Conservation (phyloP, 2,888 invertebrate species). For the Caenorhabditis sp. region DNA sequence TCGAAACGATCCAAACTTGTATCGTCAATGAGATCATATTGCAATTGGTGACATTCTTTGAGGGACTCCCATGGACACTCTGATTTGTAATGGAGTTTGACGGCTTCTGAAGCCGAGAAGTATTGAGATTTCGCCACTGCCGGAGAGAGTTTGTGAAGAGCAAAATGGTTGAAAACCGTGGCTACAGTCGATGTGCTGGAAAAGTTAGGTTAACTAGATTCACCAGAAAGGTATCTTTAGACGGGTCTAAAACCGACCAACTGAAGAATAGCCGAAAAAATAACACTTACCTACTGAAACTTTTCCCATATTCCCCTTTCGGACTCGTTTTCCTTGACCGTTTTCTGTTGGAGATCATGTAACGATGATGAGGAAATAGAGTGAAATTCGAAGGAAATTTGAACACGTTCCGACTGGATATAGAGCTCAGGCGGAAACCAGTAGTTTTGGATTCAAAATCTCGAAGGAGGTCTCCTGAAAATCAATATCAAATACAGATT, state of each 20-base stretch:
- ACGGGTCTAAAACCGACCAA: too few species aligned
- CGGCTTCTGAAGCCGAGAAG: conserved; percentile 86
- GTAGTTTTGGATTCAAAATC: conserved; percentile 21
- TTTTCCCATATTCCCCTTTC: conserved; percentile 88
- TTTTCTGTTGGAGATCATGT: conserved; percentile 82
- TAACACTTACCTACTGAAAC: conserved; percentile 86
- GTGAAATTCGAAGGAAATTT: conserved; percentile 86
- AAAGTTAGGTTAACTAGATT: too few species aligned
- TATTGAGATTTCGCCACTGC: conserved; percentile 69
- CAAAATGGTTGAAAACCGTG: conserved; percentile 90
- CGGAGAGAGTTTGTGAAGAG: conserved; percentile 86
- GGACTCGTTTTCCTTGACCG: conserved; percentile 87
- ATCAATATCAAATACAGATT: not conserved
- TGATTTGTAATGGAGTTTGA: conserved; percentile 92
- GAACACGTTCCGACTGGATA: conserved; percentile 91
- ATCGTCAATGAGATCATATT: conserved; percentile 72
- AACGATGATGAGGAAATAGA: conserved; percentile 25
- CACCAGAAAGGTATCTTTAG: too few species aligned
- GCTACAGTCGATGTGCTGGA: conserved; percentile 86
- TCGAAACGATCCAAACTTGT: conserved; percentile 72
- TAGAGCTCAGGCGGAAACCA: conserved; percentile 59
- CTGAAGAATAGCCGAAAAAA: not conserved
- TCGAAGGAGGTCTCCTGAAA: conserved; percentile 28
- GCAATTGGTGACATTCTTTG: conserved; percentile 75
- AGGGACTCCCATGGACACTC: conserved; percentile 85